phyloP scores from a whole-genome alignment of 2,888 invertebrate genomes.

The Glyphotaelius pellucidus region DNA sequence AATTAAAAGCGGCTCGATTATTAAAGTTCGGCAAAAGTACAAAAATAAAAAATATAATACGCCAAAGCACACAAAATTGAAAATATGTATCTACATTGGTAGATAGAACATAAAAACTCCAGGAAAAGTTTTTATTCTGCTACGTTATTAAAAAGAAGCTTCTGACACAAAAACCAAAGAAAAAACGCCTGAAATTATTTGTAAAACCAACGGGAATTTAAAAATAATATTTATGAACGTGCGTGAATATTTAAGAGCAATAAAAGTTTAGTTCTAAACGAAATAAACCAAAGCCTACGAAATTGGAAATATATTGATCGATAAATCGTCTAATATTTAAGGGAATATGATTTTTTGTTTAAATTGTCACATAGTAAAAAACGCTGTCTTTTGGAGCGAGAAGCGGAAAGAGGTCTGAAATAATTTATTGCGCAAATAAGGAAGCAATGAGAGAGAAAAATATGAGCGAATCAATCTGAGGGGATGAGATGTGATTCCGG shows the following conservation, averaged over 20 bases:
- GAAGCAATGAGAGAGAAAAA: conserved; percentile 58
- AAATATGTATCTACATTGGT: neutral
- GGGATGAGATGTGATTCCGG: conserved; percentile 53
- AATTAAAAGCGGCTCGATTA: no score
- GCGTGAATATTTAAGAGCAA: neutral
- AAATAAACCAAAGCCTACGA: neutral
- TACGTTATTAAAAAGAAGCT: neutral
- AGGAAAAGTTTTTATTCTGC: neutral
- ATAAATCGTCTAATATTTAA: neutral
- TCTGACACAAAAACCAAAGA: neutral
- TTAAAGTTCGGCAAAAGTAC: no score
- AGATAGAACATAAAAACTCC: neutral
- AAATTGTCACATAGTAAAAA: neutral
- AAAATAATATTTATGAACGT: neutral
- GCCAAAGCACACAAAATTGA: no score
- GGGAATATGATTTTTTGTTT: neutral
- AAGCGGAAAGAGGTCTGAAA: conserved; percentile 46
- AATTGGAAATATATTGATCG: conserved; percentile 1
- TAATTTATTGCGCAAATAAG: conserved; percentile 61
- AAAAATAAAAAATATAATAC: no score
- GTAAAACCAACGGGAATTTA: neutral
- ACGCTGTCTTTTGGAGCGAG: conserved; percentile 3
- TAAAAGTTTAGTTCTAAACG: neutral
- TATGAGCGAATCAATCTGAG: conserved; percentile 60
- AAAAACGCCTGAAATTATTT: no score